Base-by-base conservation (phyloP, 1,140 invertebrate genomes). In the Euglossa dilemma region DNA sequence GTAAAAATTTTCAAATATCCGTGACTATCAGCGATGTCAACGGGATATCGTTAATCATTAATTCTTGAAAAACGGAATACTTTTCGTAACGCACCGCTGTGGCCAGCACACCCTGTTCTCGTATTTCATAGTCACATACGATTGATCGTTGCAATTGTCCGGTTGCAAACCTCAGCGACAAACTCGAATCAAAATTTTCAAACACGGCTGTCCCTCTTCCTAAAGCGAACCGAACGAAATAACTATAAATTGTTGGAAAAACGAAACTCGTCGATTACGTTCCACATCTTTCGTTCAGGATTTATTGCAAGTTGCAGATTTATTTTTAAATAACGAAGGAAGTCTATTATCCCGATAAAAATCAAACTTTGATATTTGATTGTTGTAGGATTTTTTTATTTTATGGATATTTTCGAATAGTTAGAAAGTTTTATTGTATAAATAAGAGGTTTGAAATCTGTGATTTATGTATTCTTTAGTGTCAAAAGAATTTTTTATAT, bases 51-150 rank as follows among this genome's bases (percentile, higher is more conserved):
- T 52, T 71, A 28, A 18, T 47, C n/a, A 36, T 28, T 52, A 71
- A 23, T 28, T 52, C 16, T 28, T 52, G 5, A 25, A 52, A 52
- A 71, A 25, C 20, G 18, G 18, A 71, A 54, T 70, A 50, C 23
- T 52, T 69, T 36, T 52, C 12, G 16, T 28, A 52, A 2, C 11
- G 9, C 25, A 54, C 18, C 6, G 69, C 28, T 71, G 45, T 23
- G 23, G 18, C n/a, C 45, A 20, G 18, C 8, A 8, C n/a, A 70
- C 18, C 50, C 64, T 14, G 18, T 20, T 52, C 69, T 71, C 69
- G 69, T 71, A 71, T 71, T 71, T 71, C 69, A 71, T 25, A 71
- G 69, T 71, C 69, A 71, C 16, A 25, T 28, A 71, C 47, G 69
- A 71, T 71, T 54, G 69, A 71, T 54, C 69, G 69, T 71, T 28